Evolutionary conservation across 2,888 invertebrate species (phyloP).

Genomic region (Crocallis elinguaria): DNA sequence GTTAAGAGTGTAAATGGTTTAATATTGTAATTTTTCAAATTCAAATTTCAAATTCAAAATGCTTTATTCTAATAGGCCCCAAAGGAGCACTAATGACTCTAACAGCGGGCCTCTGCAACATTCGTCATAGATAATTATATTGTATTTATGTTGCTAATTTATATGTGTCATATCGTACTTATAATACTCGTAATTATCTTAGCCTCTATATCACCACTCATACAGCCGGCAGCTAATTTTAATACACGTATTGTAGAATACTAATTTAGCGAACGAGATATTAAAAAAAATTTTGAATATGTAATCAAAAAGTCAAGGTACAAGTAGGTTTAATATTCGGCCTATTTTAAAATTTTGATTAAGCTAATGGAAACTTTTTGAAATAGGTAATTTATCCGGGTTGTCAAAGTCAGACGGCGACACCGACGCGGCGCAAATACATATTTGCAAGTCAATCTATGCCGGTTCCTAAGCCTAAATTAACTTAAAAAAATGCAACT

Average conservation of each 20-base stretch:
- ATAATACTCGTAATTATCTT: too few relatives aligned
- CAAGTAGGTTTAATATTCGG: too few relatives aligned
- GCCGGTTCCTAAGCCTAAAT: conserved; percentile 14
- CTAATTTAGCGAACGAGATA: neutral
- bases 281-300: neutral
- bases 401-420: neutral
- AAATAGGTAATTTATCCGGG: conserved; percentile 7
- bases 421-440: neutral
- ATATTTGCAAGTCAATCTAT: neutral
- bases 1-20: too few relatives aligned
- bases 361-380: neutral
- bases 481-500: neutral
- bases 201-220: too few relatives aligned
- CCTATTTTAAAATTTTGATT: neutral
- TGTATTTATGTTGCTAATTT: too few relatives aligned
- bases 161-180: too few relatives aligned
- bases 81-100: too few relatives aligned
- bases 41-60: too few relatives aligned
- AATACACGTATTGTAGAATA: neutral
- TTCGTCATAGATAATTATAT: too few relatives aligned
- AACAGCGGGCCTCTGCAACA: too few relatives aligned
- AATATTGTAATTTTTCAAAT: too few relatives aligned
- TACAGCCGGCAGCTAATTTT: neutral
- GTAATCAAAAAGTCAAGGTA: neutral
- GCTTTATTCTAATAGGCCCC: too few relatives aligned